Conservation (phyloP, 2,113 vertebrate species). For the Daphoenositta chrysoptera region DNA sequence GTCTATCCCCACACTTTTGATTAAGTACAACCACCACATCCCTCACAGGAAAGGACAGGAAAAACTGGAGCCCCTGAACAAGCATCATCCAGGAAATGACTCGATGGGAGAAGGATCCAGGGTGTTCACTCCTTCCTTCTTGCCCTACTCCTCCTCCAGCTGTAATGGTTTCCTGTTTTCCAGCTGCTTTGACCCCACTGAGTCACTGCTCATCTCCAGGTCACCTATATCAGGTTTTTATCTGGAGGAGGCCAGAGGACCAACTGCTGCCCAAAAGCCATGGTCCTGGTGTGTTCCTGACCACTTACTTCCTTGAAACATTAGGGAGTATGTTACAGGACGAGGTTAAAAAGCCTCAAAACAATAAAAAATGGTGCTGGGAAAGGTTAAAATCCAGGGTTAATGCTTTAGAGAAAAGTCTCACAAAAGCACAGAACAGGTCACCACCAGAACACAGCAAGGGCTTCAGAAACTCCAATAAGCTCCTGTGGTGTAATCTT, state of each 20-base stretch:
- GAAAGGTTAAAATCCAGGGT: not conserved
- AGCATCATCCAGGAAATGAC: slow-evolving; percentile 41
- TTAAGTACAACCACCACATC: not conserved
- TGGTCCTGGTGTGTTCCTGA: not conserved
- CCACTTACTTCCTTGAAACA: not conserved
- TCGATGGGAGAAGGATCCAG: not conserved
- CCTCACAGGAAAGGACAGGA: not conserved
- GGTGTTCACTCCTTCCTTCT: not conserved
- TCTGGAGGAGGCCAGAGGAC: not conserved
- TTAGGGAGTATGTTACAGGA: not conserved
- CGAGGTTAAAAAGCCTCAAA: not conserved
- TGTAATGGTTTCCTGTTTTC: slow-evolving; percentile 58
- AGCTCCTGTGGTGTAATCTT: not conserved
- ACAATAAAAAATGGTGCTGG: not conserved
- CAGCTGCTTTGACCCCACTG: not conserved
- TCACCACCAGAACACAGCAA: not conserved
- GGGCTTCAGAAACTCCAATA: not conserved
- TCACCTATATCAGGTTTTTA: not conserved
- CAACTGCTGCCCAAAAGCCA: not conserved
- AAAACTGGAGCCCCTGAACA: not conserved
- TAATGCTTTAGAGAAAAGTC: not conserved
- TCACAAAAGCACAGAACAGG: not conserved
- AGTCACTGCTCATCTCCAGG: not conserved
- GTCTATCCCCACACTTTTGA: not conserved
- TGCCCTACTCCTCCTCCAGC: not conserved